These are phyloP conservation scores for Pipistrellus pygmaeus DNA, from an alignment of 2,797 vertebrate species.

Conservation along the genomic window DNA sequence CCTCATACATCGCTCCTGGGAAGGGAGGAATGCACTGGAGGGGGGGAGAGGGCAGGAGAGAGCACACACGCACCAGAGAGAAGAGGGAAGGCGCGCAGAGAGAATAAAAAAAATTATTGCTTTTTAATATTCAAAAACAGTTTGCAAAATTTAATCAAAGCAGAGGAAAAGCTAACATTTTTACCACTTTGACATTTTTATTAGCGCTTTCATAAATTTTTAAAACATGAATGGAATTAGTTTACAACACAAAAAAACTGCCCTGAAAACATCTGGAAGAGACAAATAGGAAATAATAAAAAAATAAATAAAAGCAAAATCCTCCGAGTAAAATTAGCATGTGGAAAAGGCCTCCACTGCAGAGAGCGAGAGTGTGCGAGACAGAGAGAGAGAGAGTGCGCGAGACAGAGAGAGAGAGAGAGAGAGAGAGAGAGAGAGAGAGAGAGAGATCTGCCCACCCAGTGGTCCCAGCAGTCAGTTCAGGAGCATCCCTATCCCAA, in stretches of 20 bases:
- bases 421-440: too few species aligned
- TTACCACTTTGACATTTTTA: conserved; percentile 93
- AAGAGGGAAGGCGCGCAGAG: conserved; percentile 81
- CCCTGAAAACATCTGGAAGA: conserved; percentile 92
- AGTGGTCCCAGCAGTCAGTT: conserved; percentile 51
- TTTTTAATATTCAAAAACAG: conserved; percentile 94
- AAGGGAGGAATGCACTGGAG: conserved; percentile 78
- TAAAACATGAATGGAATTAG: conserved; percentile 92
- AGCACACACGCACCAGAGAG: conserved; percentile 72
- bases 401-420: conserved; percentile 25
- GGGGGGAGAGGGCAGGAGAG: conserved; percentile 76
- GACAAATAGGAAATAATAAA: conserved; percentile 90
- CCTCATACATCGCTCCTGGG: conserved; percentile 88
- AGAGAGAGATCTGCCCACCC: conserved; percentile 6
- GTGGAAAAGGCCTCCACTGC: conserved; percentile 84
- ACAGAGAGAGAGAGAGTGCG: conserved; percentile 65
- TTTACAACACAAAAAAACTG: conserved; percentile 89
- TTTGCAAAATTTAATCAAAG: conserved; percentile 93
- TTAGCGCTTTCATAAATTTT: conserved; percentile 93
- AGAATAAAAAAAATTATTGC: conserved; percentile 90
- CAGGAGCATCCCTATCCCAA: conserved; percentile 33
- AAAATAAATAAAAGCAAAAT: conserved; percentile 84
- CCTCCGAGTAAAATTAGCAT: conserved; percentile 88
- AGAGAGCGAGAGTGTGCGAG: conserved; percentile 71
- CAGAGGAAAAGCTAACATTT: conserved; percentile 93